Conservation (phyloP, 2,888 invertebrate genomes). For the Argyra leucocephala region DNA sequence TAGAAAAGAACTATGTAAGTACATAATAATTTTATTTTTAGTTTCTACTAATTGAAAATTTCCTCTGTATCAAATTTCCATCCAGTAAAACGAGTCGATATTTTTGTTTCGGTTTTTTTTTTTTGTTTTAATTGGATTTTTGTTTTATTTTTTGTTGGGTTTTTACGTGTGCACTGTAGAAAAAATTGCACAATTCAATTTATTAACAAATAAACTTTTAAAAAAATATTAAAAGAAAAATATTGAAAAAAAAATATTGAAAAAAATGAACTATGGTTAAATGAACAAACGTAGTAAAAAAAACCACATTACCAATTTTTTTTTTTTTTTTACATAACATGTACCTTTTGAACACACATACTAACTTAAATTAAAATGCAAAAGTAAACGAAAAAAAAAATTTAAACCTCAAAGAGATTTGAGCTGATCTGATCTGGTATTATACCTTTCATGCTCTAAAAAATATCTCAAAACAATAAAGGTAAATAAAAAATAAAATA, state of each 20-base stretch:
- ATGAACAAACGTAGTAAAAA: background rate
- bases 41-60: background rate
- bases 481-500: background rate
- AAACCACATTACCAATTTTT: background rate
- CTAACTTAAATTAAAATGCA: background rate
- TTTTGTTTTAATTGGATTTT: background rate
- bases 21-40: no score
- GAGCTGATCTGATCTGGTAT: slow-evolving; percentile 1
- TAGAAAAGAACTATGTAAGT: no score
- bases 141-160: background rate
- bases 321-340: background rate
- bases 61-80: background rate
- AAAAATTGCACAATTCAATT: background rate
- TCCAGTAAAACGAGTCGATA: background rate
- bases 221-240: background rate
- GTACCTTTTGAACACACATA: background rate
- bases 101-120: background rate
- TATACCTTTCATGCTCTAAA: slow-evolving; percentile 4
- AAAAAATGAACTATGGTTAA: background rate
- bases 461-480: slow-evolving; percentile 3
- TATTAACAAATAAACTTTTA: background rate
- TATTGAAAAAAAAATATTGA: background rate
- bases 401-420: background rate
- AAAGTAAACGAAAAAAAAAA: background rate
- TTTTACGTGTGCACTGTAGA: background rate